phyloP scores from a whole-genome alignment of 2,888 invertebrate genomes.

The Nesidiocoris tenuis region DNA sequence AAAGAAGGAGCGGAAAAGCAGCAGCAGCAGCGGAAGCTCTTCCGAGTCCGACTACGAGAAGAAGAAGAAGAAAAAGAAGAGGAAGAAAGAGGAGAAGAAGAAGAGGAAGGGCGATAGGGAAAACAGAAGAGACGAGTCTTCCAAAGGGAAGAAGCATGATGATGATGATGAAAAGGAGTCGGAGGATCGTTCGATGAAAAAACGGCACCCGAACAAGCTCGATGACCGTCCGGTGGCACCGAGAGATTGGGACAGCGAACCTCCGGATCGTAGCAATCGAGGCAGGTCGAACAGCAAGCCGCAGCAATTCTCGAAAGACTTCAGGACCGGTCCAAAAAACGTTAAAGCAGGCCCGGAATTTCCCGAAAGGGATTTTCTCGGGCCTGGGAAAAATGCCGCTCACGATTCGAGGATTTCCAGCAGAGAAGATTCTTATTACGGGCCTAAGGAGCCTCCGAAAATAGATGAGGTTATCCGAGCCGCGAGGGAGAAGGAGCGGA shows the following conservation, averaged over 20 bases:
- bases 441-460: constrained; percentile 31
- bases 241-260: neutral
- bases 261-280: neutral
- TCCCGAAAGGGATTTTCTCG: neutral
- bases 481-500: neutral
- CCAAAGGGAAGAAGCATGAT: neutral
- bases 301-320: neutral
- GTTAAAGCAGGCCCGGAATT: neutral
- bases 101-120: constrained; percentile 13
- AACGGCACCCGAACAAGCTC: neutral
- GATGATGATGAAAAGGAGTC: neutral
- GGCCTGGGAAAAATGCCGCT: neutral
- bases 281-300: neutral
- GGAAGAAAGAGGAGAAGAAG: constrained; percentile 41
- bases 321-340: neutral
- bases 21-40: constrained; percentile 21
- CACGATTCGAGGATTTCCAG: neutral
- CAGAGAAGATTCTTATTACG: constrained; percentile 1
- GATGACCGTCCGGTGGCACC: neutral
- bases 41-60: neutral
- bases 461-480: neutral
- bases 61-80: constrained; percentile 38
- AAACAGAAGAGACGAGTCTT: neutral
- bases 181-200: neutral
- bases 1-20: neutral